Conservation (phyloP, 2,113 vertebrate species). For the Oenanthe oenanthe region DNA sequence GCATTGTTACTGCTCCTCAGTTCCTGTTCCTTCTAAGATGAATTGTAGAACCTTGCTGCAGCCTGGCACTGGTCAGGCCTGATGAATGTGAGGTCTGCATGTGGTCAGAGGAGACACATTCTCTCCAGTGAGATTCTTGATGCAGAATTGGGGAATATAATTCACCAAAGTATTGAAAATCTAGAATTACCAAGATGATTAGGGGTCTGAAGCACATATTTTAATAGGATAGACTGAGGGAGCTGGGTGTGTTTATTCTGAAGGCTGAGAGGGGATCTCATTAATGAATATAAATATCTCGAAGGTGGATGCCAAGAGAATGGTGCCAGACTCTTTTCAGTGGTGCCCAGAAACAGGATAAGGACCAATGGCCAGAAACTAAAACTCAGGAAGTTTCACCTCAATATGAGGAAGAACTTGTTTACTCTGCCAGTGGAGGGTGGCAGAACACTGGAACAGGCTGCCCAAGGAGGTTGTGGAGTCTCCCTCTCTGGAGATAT, state of each 20-base stretch:
- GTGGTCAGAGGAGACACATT: not conserved
- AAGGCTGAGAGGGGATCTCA: not conserved
- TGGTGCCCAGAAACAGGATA: not conserved
- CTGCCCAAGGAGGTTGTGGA: not conserved
- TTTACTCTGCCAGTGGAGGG: not conserved
- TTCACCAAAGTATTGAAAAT: constrained; percentile 29
- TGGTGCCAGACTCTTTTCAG: not conserved
- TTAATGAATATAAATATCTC: not conserved
- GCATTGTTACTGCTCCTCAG: not conserved
- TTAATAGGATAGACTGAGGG: not conserved
- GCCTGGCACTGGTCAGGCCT: not conserved
- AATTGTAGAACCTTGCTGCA: not conserved
- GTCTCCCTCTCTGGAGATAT: not conserved
- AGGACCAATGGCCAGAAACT: not conserved
- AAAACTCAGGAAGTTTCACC: not conserved
- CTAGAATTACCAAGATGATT: not conserved
- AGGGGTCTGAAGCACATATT: not conserved
- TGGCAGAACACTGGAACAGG: not conserved
- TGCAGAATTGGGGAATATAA: not conserved
- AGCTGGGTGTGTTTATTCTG: not conserved
- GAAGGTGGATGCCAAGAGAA: not conserved
- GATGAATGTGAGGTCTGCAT: not conserved
- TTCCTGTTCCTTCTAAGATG: not conserved
- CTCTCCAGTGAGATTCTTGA: not conserved
- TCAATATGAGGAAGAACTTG: not conserved